phyloP scores from a whole-genome alignment of 2,888 invertebrate species.

The Schizotus pectinicornis region DNA sequence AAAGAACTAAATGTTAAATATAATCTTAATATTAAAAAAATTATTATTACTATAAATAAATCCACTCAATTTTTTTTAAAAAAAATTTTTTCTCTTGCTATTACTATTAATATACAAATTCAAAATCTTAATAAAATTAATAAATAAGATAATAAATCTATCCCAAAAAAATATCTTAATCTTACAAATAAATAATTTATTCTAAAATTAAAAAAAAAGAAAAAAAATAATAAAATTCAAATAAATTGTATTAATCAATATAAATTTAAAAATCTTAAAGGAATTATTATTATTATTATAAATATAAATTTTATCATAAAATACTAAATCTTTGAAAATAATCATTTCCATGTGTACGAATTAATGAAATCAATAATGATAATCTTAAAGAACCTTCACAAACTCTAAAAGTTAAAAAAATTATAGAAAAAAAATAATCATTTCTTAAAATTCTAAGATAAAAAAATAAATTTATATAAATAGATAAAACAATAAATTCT shows the following conservation, averaged over 20 bases:
- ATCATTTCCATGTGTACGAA: no score
- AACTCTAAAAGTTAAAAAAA: conserved; percentile 69
- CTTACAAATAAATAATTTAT: conserved; percentile 54
- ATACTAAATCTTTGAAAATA: no score
- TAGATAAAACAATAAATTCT: no score
- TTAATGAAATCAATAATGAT: no score
- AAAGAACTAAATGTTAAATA: conserved; percentile 63
- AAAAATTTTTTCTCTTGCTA: conserved; percentile 62
- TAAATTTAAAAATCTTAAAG: conserved; percentile 61
- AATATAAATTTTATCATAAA: no score
- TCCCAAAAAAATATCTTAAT: conserved; percentile 59
- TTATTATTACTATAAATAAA: conserved; percentile 64
- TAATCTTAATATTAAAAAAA: conserved; percentile 64
- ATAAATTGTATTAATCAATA: conserved; percentile 64
- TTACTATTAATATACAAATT: conserved; percentile 66
- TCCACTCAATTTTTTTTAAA: conserved; percentile 59
- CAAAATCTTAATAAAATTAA: conserved; percentile 66
- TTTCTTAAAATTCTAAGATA: no score
- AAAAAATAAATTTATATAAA: no score
- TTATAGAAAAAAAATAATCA: conserved; percentile 65
- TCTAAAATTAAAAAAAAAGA: conserved; percentile 59
- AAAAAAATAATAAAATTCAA: conserved; percentile 61
- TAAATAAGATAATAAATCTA: conserved; percentile 63
- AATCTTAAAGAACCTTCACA: no score
- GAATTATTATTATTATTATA: conserved; percentile 62